A percentile compares a stretch with the other conserved stretches of the same genome.
Evolutionary conservation across 2,113 vertebrate species (phyloP).

Genomic region (Dolichallabes microphthalmus): DNA sequence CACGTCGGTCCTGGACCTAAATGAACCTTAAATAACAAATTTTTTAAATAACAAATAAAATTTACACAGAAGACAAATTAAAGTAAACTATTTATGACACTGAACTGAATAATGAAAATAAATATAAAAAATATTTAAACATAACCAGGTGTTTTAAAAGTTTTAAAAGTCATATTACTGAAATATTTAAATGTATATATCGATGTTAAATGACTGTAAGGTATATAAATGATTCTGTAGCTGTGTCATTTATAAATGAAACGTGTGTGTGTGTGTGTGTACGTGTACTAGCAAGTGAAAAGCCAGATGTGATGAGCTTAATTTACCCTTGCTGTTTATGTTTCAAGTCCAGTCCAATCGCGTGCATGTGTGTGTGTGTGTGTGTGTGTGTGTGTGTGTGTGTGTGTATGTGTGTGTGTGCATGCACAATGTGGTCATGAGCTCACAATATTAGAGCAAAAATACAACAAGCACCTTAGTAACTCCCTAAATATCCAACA

Average conservation of each 20-base stretch:
- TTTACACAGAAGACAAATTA: too few species aligned
- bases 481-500: slow-evolving; percentile 8
- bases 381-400: slow-evolving; percentile 24
- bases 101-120: too few species aligned
- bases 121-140: too few species aligned
- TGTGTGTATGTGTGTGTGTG: slow-evolving; percentile 22
- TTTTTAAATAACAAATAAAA: too few species aligned
- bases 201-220: not conserved
- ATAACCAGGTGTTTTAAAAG: too few species aligned
- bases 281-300: slow-evolving; percentile 5
- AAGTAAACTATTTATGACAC: too few species aligned
- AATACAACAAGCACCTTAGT: slow-evolving; percentile 7
- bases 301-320: slow-evolving; percentile 21
- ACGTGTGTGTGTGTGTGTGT: not conserved
- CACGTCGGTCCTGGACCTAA: too few species aligned
- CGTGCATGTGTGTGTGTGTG: slow-evolving; percentile 19
- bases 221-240: not conserved
- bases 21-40: too few species aligned
- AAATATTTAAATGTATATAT: not conserved
- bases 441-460: slow-evolving; percentile 12
- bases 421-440: not conserved
- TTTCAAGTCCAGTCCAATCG: slow-evolving; percentile 3
- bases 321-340: slow-evolving; percentile 22
- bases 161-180: not conserved
- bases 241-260: not conserved